Base-by-base conservation (phyloP, 2,888 invertebrate genomes). In the Trachelus stipa region DNA sequence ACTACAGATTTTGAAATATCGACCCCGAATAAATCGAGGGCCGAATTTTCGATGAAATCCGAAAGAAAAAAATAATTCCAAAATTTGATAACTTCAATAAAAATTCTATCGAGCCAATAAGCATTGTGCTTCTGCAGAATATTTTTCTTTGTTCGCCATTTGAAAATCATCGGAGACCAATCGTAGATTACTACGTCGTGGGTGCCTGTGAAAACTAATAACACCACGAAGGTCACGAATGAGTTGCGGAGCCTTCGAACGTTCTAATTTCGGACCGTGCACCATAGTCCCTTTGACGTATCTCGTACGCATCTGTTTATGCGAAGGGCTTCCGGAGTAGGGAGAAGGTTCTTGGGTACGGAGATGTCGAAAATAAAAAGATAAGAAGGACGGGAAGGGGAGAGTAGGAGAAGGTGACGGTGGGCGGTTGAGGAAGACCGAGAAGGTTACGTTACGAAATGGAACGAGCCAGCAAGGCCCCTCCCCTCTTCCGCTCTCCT, bases 371-470 rank as follows among this genome's bases (percentile, higher is more conserved):
- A 23, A 23, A 9, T 56, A 56, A 23, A 56, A 40, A 15, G 40
- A 12, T 12, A 37, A 56, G 23, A 23, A 56, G 56, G 30, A 68
- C 73, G 12, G 56, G 40, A 69, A 68, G 74, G 73, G 74, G 75
- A 68, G 68, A 31, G 30, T 37, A 79, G 80, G 83, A 40, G 75
- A 56, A 23, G 74, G 74, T 71, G 75, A 74, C 37, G 71, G 34
- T 31, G 74, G 33, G 77, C 31, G 35, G 68, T 34, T 30, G 79
- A 82, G 87, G 85, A 86, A 84, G 86, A 85, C 86, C 82, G 84
- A 87, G 89, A 89, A 88, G 89, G 87, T 88, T 88, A 85, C 83
- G 85, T 90, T 89, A 89, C 87, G 88, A 89, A 89, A 88, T 84
- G 84, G 85, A 82, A 81, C 84, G 79, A 23, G 80, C 79, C 79